These are phyloP conservation scores for Kryphioiulus occultus DNA, from an alignment of 2,888 invertebrate genomes.

Conservation along the genomic window DNA sequence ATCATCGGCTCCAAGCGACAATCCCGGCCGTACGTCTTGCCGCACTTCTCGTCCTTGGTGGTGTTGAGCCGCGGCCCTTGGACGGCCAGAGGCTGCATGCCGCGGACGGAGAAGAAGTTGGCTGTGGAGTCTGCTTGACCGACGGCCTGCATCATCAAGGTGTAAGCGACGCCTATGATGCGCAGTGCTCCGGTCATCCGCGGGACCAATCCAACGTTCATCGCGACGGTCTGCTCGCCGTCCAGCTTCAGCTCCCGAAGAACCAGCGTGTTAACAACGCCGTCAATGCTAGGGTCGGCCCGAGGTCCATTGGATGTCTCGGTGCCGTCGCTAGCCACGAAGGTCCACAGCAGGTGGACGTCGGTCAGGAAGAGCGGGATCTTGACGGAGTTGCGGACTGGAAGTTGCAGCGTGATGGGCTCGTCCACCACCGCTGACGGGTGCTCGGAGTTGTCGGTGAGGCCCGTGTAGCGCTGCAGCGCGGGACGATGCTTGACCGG, in stretches of 20 bases:
- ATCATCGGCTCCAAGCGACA: constrained; percentile 77
- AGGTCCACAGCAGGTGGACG: constrained; percentile 77
- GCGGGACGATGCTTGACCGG: constrained; percentile 82
- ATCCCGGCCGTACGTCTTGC: constrained; percentile 69
- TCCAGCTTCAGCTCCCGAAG: constrained; percentile 59
- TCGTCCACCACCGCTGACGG: constrained; percentile 65
- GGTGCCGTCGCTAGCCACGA: constrained; percentile 59
- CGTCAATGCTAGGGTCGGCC: neutral
- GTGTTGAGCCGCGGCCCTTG: constrained; percentile 68
- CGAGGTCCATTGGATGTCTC: neutral
- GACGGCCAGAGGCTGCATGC: constrained; percentile 64
- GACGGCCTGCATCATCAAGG: constrained; percentile 62
- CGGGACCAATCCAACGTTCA: constrained; percentile 77
- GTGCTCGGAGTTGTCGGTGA: constrained; percentile 61
- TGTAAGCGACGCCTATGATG: constrained; percentile 77
- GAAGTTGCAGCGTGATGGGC: constrained; percentile 79
- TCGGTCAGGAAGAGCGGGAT: constrained; percentile 75
- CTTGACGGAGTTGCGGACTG: constrained; percentile 78
- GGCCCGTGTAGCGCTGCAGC: constrained; percentile 72
- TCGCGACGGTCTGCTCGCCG: constrained; percentile 54
- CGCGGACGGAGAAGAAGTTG: constrained; percentile 59
- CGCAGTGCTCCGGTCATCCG: constrained; percentile 75
- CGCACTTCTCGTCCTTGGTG: constrained; percentile 66
- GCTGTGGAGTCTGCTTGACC: neutral
- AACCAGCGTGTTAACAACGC: constrained; percentile 59